Percentiles rank a stretch among this genome's conserved stretches.
These are phyloP conservation scores for Pachymerium ferrugineum DNA, from an alignment of 2,888 invertebrate species.

Conservation along the genomic window DNA sequence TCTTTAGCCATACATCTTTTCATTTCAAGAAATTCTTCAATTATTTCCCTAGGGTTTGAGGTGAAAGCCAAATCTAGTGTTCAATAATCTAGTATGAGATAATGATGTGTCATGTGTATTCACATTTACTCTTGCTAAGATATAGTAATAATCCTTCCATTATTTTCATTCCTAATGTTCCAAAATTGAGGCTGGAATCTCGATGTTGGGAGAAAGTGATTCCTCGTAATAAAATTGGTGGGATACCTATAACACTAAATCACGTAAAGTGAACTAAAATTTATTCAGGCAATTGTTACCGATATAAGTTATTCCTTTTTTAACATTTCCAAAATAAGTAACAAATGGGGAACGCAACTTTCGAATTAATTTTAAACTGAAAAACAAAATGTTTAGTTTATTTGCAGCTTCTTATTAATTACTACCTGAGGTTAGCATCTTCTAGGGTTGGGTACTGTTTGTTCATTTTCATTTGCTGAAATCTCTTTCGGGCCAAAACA, in stretches of 20 bases:
- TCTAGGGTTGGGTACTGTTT: not conserved
- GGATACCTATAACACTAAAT: not conserved
- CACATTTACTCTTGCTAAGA: not conserved
- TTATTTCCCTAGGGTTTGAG: not conserved
- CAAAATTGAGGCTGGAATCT: not conserved
- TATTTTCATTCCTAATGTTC: slow-evolving; percentile 1
- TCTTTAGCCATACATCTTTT: not conserved
- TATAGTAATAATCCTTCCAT: not conserved
- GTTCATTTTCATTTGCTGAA: not conserved
- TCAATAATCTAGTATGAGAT: too few relatives aligned
- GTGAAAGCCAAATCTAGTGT: not conserved
- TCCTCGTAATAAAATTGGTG: not conserved
- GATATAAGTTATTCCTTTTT: not conserved
- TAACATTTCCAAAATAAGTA: not conserved
- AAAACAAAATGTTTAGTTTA: not conserved
- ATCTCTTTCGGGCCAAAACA: not conserved
- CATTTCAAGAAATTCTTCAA: not conserved
- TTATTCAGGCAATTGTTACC: not conserved
- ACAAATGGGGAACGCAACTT: not conserved
- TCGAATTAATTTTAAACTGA: not conserved
- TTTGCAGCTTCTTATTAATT: too few relatives aligned
- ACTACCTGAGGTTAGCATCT: not conserved
- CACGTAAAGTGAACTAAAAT: not conserved
- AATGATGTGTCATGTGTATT: too few relatives aligned
- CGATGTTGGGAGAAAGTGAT: not conserved